Percentiles rank a stretch among this genome's conserved stretches.
Evolutionary conservation across 2,113 vertebrate genomes (phyloP).

Genomic region (Jacana jacana): DNA sequence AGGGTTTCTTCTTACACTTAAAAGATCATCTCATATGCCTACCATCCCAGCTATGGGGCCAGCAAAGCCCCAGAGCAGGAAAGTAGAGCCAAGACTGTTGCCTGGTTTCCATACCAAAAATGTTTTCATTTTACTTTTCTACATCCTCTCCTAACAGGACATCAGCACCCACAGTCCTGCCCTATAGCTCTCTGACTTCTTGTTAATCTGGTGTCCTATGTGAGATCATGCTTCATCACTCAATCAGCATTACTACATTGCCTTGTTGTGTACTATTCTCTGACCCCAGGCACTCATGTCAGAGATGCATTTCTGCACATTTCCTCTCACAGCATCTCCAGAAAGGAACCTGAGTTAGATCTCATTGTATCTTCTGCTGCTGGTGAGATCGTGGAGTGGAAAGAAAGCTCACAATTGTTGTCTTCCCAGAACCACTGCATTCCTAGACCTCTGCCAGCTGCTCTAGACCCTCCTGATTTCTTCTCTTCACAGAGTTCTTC

Average conservation of each 20-base stretch:
- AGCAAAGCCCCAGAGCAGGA: not conserved
- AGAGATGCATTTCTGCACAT: not conserved
- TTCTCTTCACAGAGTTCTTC: not conserved
- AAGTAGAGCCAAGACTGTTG: not conserved
- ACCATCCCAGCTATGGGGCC: not conserved
- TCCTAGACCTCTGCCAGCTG: not conserved
- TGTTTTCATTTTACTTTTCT: not conserved
- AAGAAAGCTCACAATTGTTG: accelerated
- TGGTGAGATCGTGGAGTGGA: not conserved
- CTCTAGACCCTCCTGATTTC: not conserved
- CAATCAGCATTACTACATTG: accelerated
- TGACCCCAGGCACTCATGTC: not conserved
- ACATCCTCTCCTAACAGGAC: not conserved
- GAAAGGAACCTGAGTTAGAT: not conserved
- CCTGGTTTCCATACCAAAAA: not conserved
- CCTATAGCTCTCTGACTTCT: not conserved
- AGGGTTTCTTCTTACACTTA: not conserved
- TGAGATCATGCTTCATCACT: not conserved
- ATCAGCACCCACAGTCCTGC: not conserved
- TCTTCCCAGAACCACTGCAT: not conserved
- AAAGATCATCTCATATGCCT: not conserved
- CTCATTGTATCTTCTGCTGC: not conserved
- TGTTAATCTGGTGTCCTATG: not conserved
- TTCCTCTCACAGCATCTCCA: not conserved
- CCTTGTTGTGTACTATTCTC: not conserved